These are phyloP conservation scores for Ormia ochracea DNA, from an alignment of 2,888 invertebrate species.

Conservation along the genomic window DNA sequence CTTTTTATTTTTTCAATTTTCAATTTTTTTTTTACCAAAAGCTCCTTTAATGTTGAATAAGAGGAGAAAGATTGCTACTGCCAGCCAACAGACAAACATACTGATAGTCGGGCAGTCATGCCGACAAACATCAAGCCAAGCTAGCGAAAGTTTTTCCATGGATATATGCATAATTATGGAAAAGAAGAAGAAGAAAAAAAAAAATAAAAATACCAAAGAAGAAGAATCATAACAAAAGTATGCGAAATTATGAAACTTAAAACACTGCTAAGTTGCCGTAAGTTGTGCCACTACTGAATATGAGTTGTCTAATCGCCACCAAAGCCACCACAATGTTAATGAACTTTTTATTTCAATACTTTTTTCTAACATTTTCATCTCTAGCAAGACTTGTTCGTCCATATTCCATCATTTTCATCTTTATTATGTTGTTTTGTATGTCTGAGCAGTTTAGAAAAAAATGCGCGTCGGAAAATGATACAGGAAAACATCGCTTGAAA, in stretches of 20 bases:
- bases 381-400: constrained; percentile 10
- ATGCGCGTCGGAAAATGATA: constrained; percentile 40
- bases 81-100: background rate
- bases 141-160: constrained; percentile 58
- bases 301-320: constrained; percentile 56
- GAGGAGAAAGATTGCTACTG: constrained; percentile 29
- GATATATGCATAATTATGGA: constrained; percentile 31
- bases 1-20: too few species aligned
- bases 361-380: constrained; percentile 19
- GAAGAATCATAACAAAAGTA: too few species aligned
- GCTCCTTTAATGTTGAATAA: constrained; percentile 48
- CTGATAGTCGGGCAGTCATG: background rate
- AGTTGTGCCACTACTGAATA: constrained; percentile 36
- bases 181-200: constrained; percentile 16
- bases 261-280: constrained; percentile 39
- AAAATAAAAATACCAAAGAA: background rate
- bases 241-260: constrained; percentile 61
- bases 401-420: constrained; percentile 46
- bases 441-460: constrained; percentile 12
- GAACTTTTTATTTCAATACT: constrained; percentile 52
- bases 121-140: constrained; percentile 8
- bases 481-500: constrained; percentile 51
- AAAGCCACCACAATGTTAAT: constrained; percentile 60
- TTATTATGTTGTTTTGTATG: constrained; percentile 17
- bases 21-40: constrained; percentile 8